These are phyloP conservation scores for Oceanites oceanicus DNA, from an alignment of 2,113 vertebrate genomes.

Conservation along the genomic window DNA sequence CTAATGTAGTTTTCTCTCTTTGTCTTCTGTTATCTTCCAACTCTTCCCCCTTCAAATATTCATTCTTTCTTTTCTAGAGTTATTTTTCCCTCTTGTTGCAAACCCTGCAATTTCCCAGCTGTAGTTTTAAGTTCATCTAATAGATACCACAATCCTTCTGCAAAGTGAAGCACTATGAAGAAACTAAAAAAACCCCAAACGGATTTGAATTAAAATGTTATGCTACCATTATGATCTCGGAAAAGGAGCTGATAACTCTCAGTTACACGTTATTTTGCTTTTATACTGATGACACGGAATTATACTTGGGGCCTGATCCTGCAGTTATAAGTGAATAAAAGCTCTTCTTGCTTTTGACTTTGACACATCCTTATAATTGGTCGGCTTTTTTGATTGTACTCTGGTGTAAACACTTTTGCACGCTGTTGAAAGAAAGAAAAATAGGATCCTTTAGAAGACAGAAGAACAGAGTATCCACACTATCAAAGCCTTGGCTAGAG, in stretches of 20 bases:
- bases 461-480: conserved; percentile 25
- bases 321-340: neutral
- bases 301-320: neutral
- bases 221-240: neutral
- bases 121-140: neutral
- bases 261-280: neutral
- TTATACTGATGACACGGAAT: neutral
- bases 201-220: neutral
- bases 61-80: neutral
- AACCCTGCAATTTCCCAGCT: neutral
- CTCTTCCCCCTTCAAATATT: neutral
- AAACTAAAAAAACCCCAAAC: neutral
- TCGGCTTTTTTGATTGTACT: neutral
- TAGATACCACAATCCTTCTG: neutral
- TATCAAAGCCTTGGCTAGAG: conserved; percentile 32
- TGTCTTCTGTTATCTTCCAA: neutral
- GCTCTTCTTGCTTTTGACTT: neutral
- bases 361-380: neutral
- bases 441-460: conserved; percentile 36
- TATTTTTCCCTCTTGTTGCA: neutral
- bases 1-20: neutral
- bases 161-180: neutral
- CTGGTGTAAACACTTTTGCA: neutral
- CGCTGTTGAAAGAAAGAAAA: neutral
- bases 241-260: neutral